Evolutionary conservation across 2,113 vertebrate species (phyloP).

Genomic region (Pseudois nayaur): DNA sequence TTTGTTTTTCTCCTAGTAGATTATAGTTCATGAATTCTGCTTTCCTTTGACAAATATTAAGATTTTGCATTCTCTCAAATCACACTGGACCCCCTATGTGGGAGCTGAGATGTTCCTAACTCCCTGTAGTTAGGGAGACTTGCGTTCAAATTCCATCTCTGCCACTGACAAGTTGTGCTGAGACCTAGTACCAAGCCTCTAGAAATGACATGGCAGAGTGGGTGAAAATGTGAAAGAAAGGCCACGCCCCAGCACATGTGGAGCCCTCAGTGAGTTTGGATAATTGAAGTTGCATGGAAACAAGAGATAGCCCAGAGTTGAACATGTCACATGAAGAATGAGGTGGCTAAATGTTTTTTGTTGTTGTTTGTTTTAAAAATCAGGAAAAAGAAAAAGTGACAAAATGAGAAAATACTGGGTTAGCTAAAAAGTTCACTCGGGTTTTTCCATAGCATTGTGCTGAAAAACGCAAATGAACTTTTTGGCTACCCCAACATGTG

Average conservation of each 20-base stretch:
- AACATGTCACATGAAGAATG: neutral
- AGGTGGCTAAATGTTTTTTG: neutral
- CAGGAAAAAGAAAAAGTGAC: neutral
- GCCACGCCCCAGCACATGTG: rapidly evolving
- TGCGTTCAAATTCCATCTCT: neutral
- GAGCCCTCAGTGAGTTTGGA: neutral
- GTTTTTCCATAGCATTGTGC: neutral
- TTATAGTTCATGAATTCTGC: neutral
- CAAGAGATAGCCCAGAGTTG: neutral
- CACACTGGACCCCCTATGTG: neutral
- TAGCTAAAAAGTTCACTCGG: neutral
- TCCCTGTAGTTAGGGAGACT: neutral
- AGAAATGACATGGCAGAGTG: neutral
- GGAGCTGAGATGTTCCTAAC: neutral
- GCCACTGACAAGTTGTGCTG: neutral
- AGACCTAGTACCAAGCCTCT: neutral
- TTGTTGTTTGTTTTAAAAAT: neutral
- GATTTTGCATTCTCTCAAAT: neutral
- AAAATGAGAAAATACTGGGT: neutral
- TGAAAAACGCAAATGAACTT: neutral
- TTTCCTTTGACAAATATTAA: neutral
- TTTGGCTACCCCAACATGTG: neutral
- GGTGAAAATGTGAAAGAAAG: neutral
- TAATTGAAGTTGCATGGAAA: neutral
- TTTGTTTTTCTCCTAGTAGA: neutral